Evolutionary conservation across 2,888 invertebrate species (phyloP).

Genomic region (Leistus spinibarbis): DNA sequence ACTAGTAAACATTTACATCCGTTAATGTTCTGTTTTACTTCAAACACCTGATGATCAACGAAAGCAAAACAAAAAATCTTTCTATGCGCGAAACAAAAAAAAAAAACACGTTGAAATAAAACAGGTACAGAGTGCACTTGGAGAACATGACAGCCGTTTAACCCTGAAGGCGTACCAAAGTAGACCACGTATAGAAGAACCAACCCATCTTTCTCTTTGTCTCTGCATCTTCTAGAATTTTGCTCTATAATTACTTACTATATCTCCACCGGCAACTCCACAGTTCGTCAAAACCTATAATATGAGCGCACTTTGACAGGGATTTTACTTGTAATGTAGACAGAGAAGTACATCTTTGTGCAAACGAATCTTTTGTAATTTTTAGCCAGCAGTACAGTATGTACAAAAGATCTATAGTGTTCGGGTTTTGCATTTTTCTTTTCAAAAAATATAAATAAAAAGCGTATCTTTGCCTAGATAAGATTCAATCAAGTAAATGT

Average conservation of each 20-base stretch:
- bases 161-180: not conserved
- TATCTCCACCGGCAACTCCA: not conserved
- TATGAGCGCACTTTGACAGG: too few species aligned
- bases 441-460: not conserved
- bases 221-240: not conserved
- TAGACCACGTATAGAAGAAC: constrained; percentile 1
- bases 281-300: too few species aligned
- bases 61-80: constrained; percentile 26
- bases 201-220: not conserved
- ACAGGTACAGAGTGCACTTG: not conserved
- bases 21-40: constrained; percentile 1
- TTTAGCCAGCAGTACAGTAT: too few species aligned
- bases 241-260: not conserved
- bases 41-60: constrained; percentile 23
- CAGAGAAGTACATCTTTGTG: too few species aligned
- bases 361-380: too few species aligned
- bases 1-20: constrained; percentile 4
- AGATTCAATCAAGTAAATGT: not conserved
- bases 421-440: not conserved
- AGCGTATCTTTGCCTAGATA: not conserved
- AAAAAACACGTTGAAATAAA: not conserved
- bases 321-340: too few species aligned
- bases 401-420: too few species aligned
- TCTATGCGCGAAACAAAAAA: not conserved
- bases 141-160: not conserved